Evolutionary conservation across 1,140 invertebrate species (phyloP).

Genomic region (Apocrypta bakeri): DNA sequence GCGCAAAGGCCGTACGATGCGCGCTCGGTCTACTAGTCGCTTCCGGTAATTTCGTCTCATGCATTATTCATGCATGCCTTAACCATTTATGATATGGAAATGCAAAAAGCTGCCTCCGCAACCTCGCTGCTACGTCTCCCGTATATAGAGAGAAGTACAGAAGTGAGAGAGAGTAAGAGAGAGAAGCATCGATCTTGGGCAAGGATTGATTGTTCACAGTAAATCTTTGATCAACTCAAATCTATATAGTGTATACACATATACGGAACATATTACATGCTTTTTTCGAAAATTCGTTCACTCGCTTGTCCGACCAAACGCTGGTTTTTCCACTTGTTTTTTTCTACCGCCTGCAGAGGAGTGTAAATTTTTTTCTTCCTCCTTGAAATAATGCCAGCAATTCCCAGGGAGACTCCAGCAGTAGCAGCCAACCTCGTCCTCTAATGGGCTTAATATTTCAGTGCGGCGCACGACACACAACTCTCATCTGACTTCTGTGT

Average conservation of each 20-base stretch:
- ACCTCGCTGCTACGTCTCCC: not conserved
- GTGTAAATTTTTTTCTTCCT: not conserved
- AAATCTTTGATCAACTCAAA: not conserved
- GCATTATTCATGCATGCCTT: conserved; percentile 17
- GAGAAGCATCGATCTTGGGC: not conserved
- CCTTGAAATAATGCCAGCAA: not conserved
- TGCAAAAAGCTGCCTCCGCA: conserved; percentile 3
- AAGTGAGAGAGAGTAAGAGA: not conserved
- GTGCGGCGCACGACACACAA: not conserved
- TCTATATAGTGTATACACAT: too few species aligned
- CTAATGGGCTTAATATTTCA: not conserved
- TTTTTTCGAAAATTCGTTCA: too few species aligned
- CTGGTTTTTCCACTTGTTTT: not conserved
- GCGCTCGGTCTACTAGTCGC: conserved; percentile 10
- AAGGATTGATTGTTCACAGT: not conserved
- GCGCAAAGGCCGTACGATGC: not conserved
- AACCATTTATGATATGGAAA: conserved; percentile 26
- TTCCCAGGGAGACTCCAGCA: too few species aligned
- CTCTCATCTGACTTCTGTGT: too few species aligned
- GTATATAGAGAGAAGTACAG: not conserved
- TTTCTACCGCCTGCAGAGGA: not conserved
- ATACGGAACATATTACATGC: too few species aligned
- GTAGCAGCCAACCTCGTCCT: too few species aligned
- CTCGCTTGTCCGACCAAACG: not conserved
- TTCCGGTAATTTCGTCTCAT: conserved; percentile 12